These are phyloP conservation scores for Tringa solitaria DNA, from an alignment of 2,113 vertebrate genomes.

Conservation along the genomic window DNA sequence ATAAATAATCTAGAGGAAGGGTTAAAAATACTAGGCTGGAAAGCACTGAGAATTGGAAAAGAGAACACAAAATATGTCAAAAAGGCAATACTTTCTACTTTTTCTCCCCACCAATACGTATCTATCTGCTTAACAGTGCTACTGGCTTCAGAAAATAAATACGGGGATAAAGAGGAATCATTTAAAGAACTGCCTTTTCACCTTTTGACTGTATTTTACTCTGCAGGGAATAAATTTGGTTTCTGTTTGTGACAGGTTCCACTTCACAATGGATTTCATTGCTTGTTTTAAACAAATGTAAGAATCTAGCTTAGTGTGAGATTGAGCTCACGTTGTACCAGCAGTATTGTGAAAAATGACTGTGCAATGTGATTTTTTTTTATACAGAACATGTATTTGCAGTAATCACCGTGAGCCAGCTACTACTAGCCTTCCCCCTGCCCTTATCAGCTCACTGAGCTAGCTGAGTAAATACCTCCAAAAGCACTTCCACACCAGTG, in stretches of 20 bases:
- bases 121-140: not conserved
- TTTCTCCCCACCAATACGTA: not conserved
- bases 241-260: not conserved
- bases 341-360: not conserved
- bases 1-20: not conserved
- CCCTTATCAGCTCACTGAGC: not conserved
- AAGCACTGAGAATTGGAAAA: not conserved
- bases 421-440: not conserved
- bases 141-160: not conserved
- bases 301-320: not conserved
- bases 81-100: not conserved
- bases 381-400: not conserved
- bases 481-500: not conserved
- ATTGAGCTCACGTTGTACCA: not conserved
- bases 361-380: not conserved
- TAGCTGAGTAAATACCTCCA: not conserved
- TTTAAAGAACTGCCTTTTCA: not conserved
- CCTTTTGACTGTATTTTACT: not conserved
- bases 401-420: not conserved
- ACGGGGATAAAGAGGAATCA: not conserved
- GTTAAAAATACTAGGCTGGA: not conserved
- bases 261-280: not conserved
- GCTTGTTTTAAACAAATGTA: not conserved
- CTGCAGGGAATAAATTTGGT: slow-evolving; percentile 22
- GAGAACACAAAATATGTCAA: not conserved